phyloP scores from a whole-genome alignment of 2,113 vertebrate species.

The Taurulus bubalis region DNA sequence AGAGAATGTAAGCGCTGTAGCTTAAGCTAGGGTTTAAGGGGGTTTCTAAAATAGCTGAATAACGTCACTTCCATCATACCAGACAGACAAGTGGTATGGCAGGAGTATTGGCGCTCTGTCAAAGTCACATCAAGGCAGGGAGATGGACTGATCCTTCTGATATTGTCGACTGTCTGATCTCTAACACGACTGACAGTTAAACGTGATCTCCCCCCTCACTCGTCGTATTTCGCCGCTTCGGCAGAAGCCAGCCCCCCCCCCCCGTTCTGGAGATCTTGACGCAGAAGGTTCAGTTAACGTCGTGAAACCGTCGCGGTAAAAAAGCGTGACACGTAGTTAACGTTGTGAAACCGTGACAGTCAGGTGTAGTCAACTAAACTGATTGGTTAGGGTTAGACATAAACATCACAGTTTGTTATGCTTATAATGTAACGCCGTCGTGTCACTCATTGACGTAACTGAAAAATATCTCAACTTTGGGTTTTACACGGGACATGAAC shows the following conservation, averaged over 20 bases:
- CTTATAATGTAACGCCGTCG: not conserved
- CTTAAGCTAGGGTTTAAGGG: constrained; percentile 45
- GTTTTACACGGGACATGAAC: not conserved
- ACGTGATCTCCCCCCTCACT: not conserved
- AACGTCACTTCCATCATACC: constrained; percentile 51
- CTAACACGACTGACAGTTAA: constrained; percentile 68
- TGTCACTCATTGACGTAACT: not conserved
- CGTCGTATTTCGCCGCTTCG: not conserved
- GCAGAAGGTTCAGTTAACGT: not conserved
- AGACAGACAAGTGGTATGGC: constrained; percentile 36
- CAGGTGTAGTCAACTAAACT: not conserved
- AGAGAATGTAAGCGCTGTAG: constrained; percentile 8
- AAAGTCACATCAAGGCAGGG: constrained; percentile 42
- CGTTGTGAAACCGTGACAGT: not conserved
- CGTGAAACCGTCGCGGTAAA: not conserved
- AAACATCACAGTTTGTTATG: not conserved
- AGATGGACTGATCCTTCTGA: constrained; percentile 62
- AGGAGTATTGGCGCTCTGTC: constrained; percentile 53
- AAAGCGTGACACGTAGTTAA: too few relatives aligned
- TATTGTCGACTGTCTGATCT: constrained; percentile 51
- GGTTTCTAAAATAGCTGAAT: constrained; percentile 55
- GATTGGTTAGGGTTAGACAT: not conserved
- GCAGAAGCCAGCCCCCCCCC: not conserved
- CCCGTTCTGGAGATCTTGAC: not conserved
- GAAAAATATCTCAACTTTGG: not conserved